Percentiles rank a stretch among this genome's conserved stretches.
Conservation (phyloP, 2,888 invertebrate genomes). For the Melanotus villosus region DNA sequence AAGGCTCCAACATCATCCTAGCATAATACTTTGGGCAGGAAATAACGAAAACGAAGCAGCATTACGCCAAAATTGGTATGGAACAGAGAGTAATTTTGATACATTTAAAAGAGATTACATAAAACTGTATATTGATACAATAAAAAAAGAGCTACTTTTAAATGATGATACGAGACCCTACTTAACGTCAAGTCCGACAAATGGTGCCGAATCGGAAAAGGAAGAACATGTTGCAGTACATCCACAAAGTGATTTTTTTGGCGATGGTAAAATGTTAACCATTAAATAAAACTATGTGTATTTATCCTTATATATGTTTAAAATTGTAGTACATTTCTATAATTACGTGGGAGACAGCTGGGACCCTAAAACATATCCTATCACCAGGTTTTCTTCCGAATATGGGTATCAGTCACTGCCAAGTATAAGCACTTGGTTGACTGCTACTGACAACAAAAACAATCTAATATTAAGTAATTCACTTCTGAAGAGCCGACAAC, state of each 20-base stretch:
- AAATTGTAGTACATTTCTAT: constrained; percentile 86
- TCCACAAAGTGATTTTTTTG: constrained; percentile 85
- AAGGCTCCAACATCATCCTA: constrained; percentile 88
- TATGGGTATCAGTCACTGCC: constrained; percentile 96
- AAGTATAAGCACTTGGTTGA: constrained; percentile 76
- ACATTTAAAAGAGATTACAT: constrained; percentile 80
- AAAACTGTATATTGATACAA: constrained; percentile 84
- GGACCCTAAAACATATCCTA: constrained; percentile 82
- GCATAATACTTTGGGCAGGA: constrained; percentile 91
- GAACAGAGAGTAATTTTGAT: constrained; percentile 56
- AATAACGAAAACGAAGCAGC: constrained; percentile 98
- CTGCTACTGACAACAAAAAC: constrained; percentile 70
- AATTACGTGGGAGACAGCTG: constrained; percentile 87
- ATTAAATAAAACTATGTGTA: neutral
- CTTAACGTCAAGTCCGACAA: constrained; percentile 92
- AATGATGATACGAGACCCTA: constrained; percentile 79
- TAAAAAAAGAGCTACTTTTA: constrained; percentile 75
- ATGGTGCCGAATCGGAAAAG: constrained; percentile 80
- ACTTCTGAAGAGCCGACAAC: constrained; percentile 87
- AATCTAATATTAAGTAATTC: constrained; percentile 72
- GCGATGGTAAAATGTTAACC: constrained; percentile 77
- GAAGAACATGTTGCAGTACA: constrained; percentile 85
- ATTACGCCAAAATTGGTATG: constrained; percentile 86
- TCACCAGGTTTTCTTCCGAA: constrained; percentile 93
- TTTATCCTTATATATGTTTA: neutral